Percentiles rank a stretch among this genome's conserved stretches.
phyloP scores from a whole-genome alignment of 2,888 invertebrate species.

The Agrochola macilenta region DNA sequence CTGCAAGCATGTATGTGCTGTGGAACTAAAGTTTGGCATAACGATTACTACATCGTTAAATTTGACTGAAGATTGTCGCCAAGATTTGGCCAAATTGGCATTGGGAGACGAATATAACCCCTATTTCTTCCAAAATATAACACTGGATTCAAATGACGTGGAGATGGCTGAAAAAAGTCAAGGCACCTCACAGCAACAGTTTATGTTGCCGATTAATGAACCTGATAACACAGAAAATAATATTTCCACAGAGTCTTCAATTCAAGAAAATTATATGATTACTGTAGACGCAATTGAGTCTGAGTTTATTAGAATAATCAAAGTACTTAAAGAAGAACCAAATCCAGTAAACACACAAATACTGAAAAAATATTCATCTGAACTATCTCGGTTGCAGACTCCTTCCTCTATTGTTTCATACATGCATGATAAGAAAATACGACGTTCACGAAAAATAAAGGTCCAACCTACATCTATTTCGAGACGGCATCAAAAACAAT shows the following conservation, averaged over 20 bases:
- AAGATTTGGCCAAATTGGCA: conserved; percentile 26
- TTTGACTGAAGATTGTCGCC: conserved; percentile 22
- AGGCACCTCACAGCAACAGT: conserved; percentile 23
- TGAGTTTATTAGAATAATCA: conserved; percentile 15
- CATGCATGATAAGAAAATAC: conserved; percentile 17
- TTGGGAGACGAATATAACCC: conserved; percentile 20
- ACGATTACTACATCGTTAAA: conserved; percentile 20
- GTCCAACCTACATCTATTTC: conserved; percentile 19
- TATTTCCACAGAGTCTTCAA: conserved; percentile 17
- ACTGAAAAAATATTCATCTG: conserved; percentile 30
- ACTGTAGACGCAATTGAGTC: conserved; percentile 6
- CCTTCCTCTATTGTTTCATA: conserved; percentile 24
- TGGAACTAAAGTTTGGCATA: conserved; percentile 17
- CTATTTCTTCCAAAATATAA: conserved; percentile 23
- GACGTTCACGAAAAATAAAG: conserved; percentile 27
- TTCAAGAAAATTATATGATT: conserved; percentile 13
- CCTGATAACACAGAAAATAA: conserved; percentile 19
- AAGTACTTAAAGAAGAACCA: conserved; percentile 27
- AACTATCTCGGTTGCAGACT: conserved; percentile 33
- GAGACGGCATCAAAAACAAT: conserved; percentile 26
- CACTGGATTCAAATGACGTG: conserved; percentile 19
- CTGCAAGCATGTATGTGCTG: conserved; percentile 15
- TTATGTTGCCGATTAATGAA: conserved; percentile 19
- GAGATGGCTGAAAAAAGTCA: conserved; percentile 24
- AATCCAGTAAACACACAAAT: conserved; percentile 23